Base-by-base conservation (phyloP, 2,888 invertebrate species). In the Blomia tropicalis region DNA sequence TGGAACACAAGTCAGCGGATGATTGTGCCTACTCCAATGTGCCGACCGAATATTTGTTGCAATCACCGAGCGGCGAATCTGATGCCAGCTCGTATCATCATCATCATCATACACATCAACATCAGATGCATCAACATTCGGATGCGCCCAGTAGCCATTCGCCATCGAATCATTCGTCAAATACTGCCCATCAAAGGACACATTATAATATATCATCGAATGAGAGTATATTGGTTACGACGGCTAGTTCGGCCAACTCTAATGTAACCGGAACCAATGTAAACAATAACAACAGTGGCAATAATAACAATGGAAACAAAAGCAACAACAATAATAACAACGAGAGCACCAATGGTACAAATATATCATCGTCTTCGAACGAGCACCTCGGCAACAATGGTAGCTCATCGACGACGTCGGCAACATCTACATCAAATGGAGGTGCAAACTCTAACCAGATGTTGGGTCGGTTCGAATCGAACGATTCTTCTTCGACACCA, bases 111-210 rank as follows among this genome's bases (percentile, higher is more conserved):
- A 7, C 51, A 47, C 51, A 7, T 47, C 51, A n/a, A 47, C 22
- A 7, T 22, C 51, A 14, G 7, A 11, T 11, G 7, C 51, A 27
- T 47, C 51, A 22, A 14, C 51, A 19, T 14, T n/a, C 23, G 7
- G 7, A 22, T 22, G 7, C 7, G 7, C 51, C 51, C 51, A 47
- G 11, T 27, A n/a, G n/a, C n/a, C n/a, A n/a, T n/a, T n/a, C n/a
- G n/a, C n/a, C 22, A 47, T 27, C 14, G 51, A 7, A 7, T 22
- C 51, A 7, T 11, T 27, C n/a, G 51, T 19, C 51, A 7, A 47
- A 27, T n/a, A 47, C 51, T 47, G 51, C 23, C 51, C 51, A 47
- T 47, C 51, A 47, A 27, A 47, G 51, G 51, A 47, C 51, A 47
- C 51, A 47, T 22, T 27, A 47, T n/a, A 17, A 41, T n/a, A 47